Base-by-base conservation (phyloP, 92 coral and sea anemone genomes). In the Chrysogorgia sp. region DNA sequence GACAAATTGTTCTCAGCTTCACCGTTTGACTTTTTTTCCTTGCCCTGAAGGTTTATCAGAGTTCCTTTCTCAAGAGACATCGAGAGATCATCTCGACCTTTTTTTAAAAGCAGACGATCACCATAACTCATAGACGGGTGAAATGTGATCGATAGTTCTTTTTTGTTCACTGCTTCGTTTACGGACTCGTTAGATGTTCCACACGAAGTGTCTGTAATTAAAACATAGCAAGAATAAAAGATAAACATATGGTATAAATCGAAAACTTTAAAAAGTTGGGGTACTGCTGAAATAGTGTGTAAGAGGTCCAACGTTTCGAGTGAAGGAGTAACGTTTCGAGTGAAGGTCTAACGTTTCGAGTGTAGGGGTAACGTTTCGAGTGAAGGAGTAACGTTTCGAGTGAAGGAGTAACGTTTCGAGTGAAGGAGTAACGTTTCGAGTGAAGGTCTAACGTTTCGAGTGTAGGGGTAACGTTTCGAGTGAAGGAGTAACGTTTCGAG, bases 21-120 rank as follows among this genome's bases (percentile, higher is more conserved):
- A 17, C 29, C 20, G 43, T 6, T 33, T 35, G 26, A 20, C 31
- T 31, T 80, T 13, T 41, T 81, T 15, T 40, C n/a, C 45, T 65
- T 80, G 41, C 55, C 58, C 25, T 67, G 63, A 34, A 61, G 34
- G 17, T 72, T 71, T 29, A 67, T 77, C 1, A 31, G 35, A 25
- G 80, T 43, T 23, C 81, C 45, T 8, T 1, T 66, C 12, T 28
- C 74, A 2, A 71, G 57, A 4, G 43, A 81, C 40, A 24, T 32
- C 64, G 75, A 79, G 13, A 76, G 77, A 52, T 80, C 49, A 21
- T 86, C 84, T 19, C 89, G 90, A 68, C 84, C 91, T 81, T 94
- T 91, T 75, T 91, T 94, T 47, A 91, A 89, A 40, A 85, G 74
- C 71, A 94, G 65, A 40, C 97, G 97, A 74, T 94, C 97, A 32